Conservation (phyloP, 1,140 invertebrate genomes). For the Drosophila jambulina region DNA sequence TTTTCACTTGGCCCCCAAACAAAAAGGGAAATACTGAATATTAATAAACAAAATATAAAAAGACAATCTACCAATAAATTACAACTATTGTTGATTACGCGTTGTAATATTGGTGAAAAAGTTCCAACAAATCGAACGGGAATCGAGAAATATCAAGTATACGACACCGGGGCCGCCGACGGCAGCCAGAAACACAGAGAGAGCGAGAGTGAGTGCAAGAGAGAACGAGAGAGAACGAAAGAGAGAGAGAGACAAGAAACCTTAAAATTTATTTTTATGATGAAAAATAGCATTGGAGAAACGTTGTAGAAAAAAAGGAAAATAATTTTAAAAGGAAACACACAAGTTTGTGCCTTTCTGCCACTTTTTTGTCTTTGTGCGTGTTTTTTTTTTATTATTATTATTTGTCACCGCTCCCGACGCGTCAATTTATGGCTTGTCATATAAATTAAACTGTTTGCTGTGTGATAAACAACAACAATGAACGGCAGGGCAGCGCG, state of each 20-base stretch:
- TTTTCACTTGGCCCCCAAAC: slow-evolving; percentile 61
- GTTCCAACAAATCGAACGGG: slow-evolving; percentile 11
- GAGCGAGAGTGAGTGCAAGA: not conserved
- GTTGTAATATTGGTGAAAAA: slow-evolving; percentile 9
- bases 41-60: not conserved
- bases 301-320: not conserved
- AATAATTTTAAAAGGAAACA: slow-evolving; percentile 16
- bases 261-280: slow-evolving; percentile 15
- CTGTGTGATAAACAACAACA: slow-evolving; percentile 63
- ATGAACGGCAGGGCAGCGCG: slow-evolving; percentile 33
- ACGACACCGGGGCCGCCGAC: slow-evolving; percentile 11
- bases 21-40: not conserved
- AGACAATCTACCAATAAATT: not conserved
- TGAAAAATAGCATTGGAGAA: slow-evolving; percentile 22
- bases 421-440: slow-evolving; percentile 70
- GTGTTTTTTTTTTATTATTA: not conserved
- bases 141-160: slow-evolving; percentile 13
- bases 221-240: not conserved
- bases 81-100: not conserved
- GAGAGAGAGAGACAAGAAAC: not conserved
- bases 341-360: not conserved
- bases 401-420: slow-evolving; percentile 40
- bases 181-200: not conserved
- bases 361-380: not conserved
- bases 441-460: slow-evolving; percentile 75